Evolutionary conservation across 2,888 invertebrate species (phyloP), one percentile per base, ranked within the genome.

Genomic region (Polymixis lichenea): DNA sequence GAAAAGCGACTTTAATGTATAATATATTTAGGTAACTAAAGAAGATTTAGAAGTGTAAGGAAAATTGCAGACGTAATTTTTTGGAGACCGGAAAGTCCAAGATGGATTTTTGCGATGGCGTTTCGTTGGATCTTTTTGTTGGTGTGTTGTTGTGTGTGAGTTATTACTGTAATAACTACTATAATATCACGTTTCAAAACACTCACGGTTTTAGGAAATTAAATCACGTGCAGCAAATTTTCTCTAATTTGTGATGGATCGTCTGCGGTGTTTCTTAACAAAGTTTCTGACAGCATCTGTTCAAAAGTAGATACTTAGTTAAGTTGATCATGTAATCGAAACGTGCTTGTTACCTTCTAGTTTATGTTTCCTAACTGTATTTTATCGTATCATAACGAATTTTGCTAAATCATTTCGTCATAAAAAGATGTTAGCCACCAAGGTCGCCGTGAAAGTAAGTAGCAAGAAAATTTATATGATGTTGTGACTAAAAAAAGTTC

Each of bases 401-500:
- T 49, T 51, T 64, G 3, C 22, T 80, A 60, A 66, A 68, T 68
- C 6, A 25, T 46, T 15, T 55, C 28, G 46, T 22, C 32, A 49
- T 49, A 46, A 58, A 75, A 82, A 72, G 15, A 65, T 13, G 64
- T 75, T 58, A 70, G 9, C 13, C 6, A 58, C 53, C 38, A 68
- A 61, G 51, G 56, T 13, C n/a, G 28, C n/a, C 17, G 46, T 28
- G 49, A 73, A 64, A 82, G 67, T 49, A 43, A 78, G 64, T 49
- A 58, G 28, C 19, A 46, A 56, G 51, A 38, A 61, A 82, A 71
- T 70, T 55, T 60, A 67, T 67, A 49, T n/a, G 28, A 66, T 72
- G 51, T 61, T 72, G 15, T 73, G 81, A 73, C 64, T 81, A 58
- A 75, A 65, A 77, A 72, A 82, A 65, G 55, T 69, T 56, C 15